Percentiles rank a stretch among this genome's conserved stretches.
phyloP scores from a whole-genome alignment of 2,113 vertebrate species.

The human (Homo sapiens) region DNA sequence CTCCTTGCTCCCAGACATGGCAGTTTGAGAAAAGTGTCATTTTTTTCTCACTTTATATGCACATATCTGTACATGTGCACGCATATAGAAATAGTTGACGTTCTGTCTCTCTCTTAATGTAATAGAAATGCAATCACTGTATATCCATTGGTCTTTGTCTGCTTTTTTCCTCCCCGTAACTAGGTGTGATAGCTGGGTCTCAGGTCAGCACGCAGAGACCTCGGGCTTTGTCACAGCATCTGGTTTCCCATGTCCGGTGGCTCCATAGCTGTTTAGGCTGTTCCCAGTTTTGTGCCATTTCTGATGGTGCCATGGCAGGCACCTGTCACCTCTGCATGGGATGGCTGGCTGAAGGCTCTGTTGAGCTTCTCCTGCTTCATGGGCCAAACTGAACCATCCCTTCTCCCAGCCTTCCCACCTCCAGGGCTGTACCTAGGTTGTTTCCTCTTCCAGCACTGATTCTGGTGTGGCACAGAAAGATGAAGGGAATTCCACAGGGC shows the following conservation, averaged over 20 bases:
- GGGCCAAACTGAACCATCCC: neutral
- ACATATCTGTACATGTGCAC: fast-evolving
- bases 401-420: neutral
- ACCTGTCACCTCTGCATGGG: neutral
- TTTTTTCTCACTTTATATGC: neutral
- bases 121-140: neutral
- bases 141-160: neutral
- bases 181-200: neutral
- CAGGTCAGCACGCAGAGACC: neutral
- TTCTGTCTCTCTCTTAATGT: neutral
- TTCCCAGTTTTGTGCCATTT: neutral
- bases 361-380: fast-evolving
- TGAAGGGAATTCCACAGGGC: neutral
- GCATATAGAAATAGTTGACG: fast-evolving
- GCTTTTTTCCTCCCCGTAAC: too few relatives aligned
- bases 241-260: neutral
- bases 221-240: neutral
- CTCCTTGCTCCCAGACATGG: neutral
- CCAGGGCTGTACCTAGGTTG: neutral
- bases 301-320: neutral
- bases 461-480: neutral
- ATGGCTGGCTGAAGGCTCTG: fast-evolving
- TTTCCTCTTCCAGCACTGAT: neutral
- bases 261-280: neutral
- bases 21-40: neutral